phyloP scores from a whole-genome alignment of 2,797 vertebrate genomes.

The Lutjanus argentimaculatus region DNA sequence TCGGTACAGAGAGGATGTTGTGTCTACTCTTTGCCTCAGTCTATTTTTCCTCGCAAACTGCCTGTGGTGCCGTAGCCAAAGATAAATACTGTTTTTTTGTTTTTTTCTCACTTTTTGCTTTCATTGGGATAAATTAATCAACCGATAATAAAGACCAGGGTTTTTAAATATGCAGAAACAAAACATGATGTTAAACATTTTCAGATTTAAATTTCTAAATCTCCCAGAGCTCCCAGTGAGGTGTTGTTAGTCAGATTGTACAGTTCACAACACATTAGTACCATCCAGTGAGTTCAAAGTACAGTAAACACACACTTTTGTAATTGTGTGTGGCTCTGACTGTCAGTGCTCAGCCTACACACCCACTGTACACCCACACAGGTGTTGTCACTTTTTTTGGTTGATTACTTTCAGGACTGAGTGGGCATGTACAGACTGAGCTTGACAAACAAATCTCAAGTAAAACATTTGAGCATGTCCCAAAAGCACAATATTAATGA shows the following conservation, averaged over 20 bases:
- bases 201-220: not conserved
- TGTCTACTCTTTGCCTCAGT: constrained; percentile 61
- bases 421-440: not conserved
- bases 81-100: constrained; percentile 1
- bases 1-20: constrained; percentile 70
- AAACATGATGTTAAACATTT: not conserved
- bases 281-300: not conserved
- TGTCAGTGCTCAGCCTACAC: not conserved
- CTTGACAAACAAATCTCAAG: not conserved
- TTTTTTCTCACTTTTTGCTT: constrained; percentile 9
- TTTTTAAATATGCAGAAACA: not conserved
- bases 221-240: no score
- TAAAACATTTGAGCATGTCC: constrained; percentile 6
- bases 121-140: not conserved
- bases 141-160: not conserved
- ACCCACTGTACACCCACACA: not conserved
- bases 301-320: not conserved
- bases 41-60: constrained; percentile 23
- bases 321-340: not conserved
- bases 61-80: not conserved
- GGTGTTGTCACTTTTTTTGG: not conserved
- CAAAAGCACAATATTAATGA: constrained; percentile 5
- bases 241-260: not conserved
- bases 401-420: not conserved
- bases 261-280: not conserved